Evolutionary conservation across 2,888 invertebrate species (phyloP), one percentile per base, ranked within the genome.

Genomic region (Teleogryllus oceanicus): DNA sequence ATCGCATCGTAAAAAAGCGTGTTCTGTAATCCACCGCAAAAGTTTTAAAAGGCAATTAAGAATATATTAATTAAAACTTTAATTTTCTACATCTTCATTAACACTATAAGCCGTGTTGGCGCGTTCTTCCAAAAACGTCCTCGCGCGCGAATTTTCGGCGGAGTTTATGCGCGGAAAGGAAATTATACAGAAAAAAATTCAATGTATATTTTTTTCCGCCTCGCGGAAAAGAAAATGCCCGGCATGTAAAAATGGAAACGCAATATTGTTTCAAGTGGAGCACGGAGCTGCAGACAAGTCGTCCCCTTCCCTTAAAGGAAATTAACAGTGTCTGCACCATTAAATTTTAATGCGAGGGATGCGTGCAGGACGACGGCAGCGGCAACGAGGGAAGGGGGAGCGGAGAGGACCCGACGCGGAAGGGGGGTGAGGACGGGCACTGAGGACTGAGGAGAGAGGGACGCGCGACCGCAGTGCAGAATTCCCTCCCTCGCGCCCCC

Each of bases 11-110:
- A 62, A 62, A 62, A 62, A 62, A 62, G n/a, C n/a, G 16, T 62
- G 62, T 62, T n/a, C 62, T n/a, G 16, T 62, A 62, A 62, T 62
- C 62, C 62, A 62, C 62, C n/a, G 62, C 62, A n/a, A 18, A 62
- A 62, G 62, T 62, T 62, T 62, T 62, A 62, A 62, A 13, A n/a
- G 62, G 62, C 62, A 62, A 62, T 62, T 62, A 62, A 62, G 62
- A 62, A 62, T 62, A 62, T 62, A 62, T 62, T 62, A 62, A 62
- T 62, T 62, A 62, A 62, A 62, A 62, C 62, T 62, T 62, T 18
- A 18, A 62, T 62, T 62, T 62, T 62, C 62, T n/a, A n/a, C 62
- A n/a, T 62, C 62, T 62, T 62, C 62, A 62, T 62, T 62, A 62
- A 62, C 62, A 62, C 62, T 62, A 37, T 37, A 62, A 62, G 62